Evolutionary conservation across 2,888 invertebrate genomes (phyloP), one percentile per base, ranked within the genome.

Genomic region (Leucozona laternaria): DNA sequence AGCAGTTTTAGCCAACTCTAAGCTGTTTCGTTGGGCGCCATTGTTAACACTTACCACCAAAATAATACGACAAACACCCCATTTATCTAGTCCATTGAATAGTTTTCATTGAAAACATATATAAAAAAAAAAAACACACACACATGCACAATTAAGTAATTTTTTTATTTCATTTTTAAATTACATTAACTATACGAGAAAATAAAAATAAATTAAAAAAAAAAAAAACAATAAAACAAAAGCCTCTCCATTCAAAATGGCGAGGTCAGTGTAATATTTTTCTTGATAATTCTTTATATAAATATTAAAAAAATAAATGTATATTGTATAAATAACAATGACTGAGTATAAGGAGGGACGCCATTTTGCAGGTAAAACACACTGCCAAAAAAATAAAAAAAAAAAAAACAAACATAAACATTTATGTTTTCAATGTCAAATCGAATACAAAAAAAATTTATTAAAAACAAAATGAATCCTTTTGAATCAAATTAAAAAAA

Each of bases 1-100:
- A 93, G 92, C 89, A 93, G 92, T 89, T 93, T 93, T 89, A 93
- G 92, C 89, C 93, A 93, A 90, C 91, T 92, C 90, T 92, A 93
- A 91, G 88, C 84, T 88, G 71, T 62, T 79, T 8, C 37, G 57
- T 84, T 75, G 62, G 75, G 62, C 73, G 85, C 81, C 77, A 86
- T 68, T 66, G 77, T 78, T 81, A 71, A 78, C 81, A 78, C 68
- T 81, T 70, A 81, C 81, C 86, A 82, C 86, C 82, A 86, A 86
- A 73, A 68, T 70, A 22, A 53, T 48, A 37, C 28, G 50, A 77
- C 77, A 81, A 55, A 75, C 82, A 82, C 78, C 82, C 86, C 86
- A 82, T 82, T 86, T 82, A 86, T 86, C 86, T 86, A 86, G 86
- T 86, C 86, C 86, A 86, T 86, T 86, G 70, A 78, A 82, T 22